Evolutionary conservation across 2,113 vertebrate species (phyloP).

Genomic region (Hemiscyllium ocellatum): DNA sequence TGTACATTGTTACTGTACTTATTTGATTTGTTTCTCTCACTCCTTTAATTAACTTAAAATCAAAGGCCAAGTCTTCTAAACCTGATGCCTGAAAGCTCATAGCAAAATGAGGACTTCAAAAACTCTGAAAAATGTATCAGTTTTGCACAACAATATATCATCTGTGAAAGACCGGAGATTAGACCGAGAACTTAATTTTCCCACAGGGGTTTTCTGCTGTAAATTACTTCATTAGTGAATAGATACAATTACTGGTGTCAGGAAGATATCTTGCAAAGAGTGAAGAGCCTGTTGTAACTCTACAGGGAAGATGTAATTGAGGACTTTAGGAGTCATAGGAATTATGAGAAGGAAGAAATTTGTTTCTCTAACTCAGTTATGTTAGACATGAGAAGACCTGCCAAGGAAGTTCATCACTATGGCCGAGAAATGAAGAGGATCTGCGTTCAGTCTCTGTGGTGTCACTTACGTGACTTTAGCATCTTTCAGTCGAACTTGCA

Average conservation of each 20-base stretch:
- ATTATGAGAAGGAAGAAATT: neutral
- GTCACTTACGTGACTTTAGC: neutral
- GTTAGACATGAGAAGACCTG: neutral
- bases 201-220: neutral
- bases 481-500: neutral
- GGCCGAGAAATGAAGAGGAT: neutral
- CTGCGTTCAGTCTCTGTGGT: neutral
- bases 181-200: neutral
- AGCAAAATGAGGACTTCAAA: neutral
- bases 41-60: neutral
- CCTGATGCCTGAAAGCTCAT: neutral
- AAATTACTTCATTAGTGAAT: neutral
- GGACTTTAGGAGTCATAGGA: neutral
- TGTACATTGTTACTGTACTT: conserved; percentile 1
- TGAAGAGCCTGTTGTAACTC: neutral
- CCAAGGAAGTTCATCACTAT: neutral
- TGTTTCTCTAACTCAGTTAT: neutral
- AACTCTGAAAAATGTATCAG: neutral
- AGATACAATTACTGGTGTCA: neutral
- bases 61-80: neutral
- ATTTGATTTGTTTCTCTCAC: neutral
- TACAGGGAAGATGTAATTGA: neutral
- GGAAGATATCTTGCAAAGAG: neutral
- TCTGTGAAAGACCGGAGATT: neutral
- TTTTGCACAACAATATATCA: neutral